phyloP scores from a whole-genome alignment of 2,797 vertebrate species.

The Artibeus jamaicensis region DNA sequence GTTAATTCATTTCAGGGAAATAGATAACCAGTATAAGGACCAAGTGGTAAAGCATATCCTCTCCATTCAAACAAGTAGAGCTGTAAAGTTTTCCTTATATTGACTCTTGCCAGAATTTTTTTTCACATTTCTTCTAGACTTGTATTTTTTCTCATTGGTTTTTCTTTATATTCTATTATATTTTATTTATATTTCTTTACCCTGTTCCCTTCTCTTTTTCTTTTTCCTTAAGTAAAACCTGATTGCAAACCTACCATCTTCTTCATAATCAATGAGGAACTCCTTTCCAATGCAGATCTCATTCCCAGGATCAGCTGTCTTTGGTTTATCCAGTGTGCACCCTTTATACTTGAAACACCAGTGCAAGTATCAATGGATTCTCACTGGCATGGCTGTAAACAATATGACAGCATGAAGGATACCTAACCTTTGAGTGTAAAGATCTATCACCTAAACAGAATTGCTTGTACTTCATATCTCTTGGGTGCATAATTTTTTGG shows the following conservation, averaged over 20 bases:
- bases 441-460: not conserved
- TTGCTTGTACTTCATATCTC: not conserved
- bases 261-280: not conserved
- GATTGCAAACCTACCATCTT: not conserved
- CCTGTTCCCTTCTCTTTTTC: not conserved
- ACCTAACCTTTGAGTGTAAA: not conserved
- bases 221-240: not conserved
- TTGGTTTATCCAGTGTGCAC: not conserved
- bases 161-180: not conserved
- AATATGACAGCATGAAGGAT: not conserved
- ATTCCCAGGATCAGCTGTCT: not conserved
- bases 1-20: not conserved
- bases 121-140: not conserved
- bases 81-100: not conserved
- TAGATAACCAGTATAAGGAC: not conserved
- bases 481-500: not conserved
- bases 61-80: not conserved
- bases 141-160: not conserved
- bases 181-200: not conserved
- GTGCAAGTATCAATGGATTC: not conserved
- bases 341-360: not conserved
- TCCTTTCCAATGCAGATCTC: not conserved
- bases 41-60: not conserved
- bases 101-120: not conserved
- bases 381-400: not conserved